Conservation (phyloP, 2,888 invertebrate species). For the Leptinotarsa rubiginosa region DNA sequence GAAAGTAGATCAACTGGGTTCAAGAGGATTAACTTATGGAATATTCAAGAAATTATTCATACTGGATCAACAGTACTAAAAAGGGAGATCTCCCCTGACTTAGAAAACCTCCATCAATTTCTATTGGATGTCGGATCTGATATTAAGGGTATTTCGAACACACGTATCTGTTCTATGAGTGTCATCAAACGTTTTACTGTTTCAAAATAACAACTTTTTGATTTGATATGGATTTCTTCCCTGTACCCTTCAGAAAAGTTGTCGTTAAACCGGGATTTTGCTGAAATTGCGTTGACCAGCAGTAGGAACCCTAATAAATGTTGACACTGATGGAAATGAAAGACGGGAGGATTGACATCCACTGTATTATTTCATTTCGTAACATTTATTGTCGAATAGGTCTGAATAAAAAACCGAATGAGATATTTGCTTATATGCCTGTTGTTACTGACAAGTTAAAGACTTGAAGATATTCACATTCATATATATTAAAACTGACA, state of each 20-base stretch:
- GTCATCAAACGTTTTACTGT: slow-evolving; percentile 32
- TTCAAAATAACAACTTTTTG: slow-evolving; percentile 29
- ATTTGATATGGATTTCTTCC: slow-evolving; percentile 21
- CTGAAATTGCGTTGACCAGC: slow-evolving; percentile 6
- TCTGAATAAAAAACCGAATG: no score
- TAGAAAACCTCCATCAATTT: slow-evolving; percentile 34
- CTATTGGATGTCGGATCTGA: slow-evolving; percentile 36
- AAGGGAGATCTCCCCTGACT: slow-evolving; percentile 35
- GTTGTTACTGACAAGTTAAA: no score
- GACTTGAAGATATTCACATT: no score
- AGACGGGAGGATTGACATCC: neutral
- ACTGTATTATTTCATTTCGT: slow-evolving; percentile 4
- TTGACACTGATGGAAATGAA: neutral
- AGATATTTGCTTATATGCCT: no score
- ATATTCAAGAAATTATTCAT: slow-evolving; percentile 36
- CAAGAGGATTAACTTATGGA: slow-evolving; percentile 27
- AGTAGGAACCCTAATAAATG: slow-evolving; percentile 6
- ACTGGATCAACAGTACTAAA: slow-evolving; percentile 23
- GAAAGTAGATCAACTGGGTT: slow-evolving; percentile 25
- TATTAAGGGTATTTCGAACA: slow-evolving; percentile 28
- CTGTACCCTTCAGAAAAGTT: slow-evolving; percentile 7
- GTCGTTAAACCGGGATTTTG: slow-evolving; percentile 27
- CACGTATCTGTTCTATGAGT: slow-evolving; percentile 20
- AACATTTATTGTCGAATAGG: no score
- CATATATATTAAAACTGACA: no score